Base-by-base conservation (phyloP, 2,888 invertebrate species). In the Crematogaster levior region DNA sequence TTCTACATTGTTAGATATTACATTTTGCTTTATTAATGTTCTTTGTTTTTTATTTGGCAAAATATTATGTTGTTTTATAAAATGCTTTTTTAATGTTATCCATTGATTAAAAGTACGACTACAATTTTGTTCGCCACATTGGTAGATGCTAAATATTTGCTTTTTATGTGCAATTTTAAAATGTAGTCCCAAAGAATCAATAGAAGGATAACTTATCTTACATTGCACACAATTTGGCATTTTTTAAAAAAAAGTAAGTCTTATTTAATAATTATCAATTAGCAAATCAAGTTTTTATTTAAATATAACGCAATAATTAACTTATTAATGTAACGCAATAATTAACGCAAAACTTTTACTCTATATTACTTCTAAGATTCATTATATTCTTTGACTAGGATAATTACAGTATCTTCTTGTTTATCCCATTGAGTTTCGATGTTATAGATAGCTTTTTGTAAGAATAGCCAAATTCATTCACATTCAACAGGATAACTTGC, bases 391-490 rank as follows among this genome's bases (percentile, higher is more conserved):
- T 63, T 15, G 24, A 15, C 6, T 63, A 43, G 3, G 1, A 24
- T 12, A 18, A 15, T 24, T 63, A 24, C 40, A 63, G n/a, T 63
- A 63, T 18, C 7, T 63, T 43, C 43, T 40, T 63, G 7, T 37
- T 63, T 63, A 15, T 63, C 15, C 43, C 43, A 63, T 3, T 6
- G 24, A 3, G 18, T 46, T 46, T 46, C 46, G 18, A 46, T 46
- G 5, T 46, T 46, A 24, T 63, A 63, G 15, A 63, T 15, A 12
- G 21, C 40, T 43, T 63, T 4, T 63, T 63, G 24, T 3, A 63
- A 24, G 5, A 63, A 63, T 21, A 63, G 43, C 40, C 40, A 63
- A 15, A 63, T 63, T 63, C 40, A 40, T 43, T 63, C 63, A 7
- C 15, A 24, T 63, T 40, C 63, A 2, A 15, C 5, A 6, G 40